Evolutionary conservation across 2,113 vertebrate genomes (phyloP).

Genomic region (Poeciliopsis retropinna): DNA sequence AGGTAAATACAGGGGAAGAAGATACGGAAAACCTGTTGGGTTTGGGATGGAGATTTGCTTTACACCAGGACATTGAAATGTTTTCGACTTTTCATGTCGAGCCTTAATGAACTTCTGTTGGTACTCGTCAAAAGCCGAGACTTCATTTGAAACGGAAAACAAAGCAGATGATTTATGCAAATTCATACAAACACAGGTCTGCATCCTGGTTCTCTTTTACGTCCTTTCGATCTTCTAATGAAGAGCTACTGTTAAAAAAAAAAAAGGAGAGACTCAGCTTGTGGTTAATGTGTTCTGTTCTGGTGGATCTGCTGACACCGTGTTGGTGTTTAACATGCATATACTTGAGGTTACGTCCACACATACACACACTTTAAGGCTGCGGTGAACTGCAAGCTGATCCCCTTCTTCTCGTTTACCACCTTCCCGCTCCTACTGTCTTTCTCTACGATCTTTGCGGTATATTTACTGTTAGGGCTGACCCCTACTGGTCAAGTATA

Average conservation of each 20-base stretch:
- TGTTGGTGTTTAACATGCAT: constrained; percentile 7
- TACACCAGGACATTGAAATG: neutral
- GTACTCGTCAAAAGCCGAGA: neutral
- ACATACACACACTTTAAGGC: neutral
- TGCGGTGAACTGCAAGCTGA: neutral
- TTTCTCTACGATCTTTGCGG: constrained; percentile 28
- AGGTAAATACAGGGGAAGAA: neutral
- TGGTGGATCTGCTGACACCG: neutral
- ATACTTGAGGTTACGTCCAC: neutral
- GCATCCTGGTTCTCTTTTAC: neutral
- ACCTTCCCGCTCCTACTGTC: constrained; percentile 12
- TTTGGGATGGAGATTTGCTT: neutral
- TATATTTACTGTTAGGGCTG: constrained; percentile 37
- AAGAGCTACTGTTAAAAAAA: neutral
- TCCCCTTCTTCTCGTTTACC: neutral
- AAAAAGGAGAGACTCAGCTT: neutral
- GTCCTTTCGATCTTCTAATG: constrained; percentile 2
- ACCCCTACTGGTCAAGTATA: too few species aligned
- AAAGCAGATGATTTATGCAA: neutral
- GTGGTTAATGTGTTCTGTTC: neutral
- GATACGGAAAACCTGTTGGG: neutral
- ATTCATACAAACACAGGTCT: neutral
- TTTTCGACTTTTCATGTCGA: neutral
- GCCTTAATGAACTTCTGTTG: neutral
- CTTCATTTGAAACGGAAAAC: neutral